Evolutionary conservation across 2,888 invertebrate species (phyloP), one percentile per base, ranked within the genome.

Genomic region (Acheta domesticus): DNA sequence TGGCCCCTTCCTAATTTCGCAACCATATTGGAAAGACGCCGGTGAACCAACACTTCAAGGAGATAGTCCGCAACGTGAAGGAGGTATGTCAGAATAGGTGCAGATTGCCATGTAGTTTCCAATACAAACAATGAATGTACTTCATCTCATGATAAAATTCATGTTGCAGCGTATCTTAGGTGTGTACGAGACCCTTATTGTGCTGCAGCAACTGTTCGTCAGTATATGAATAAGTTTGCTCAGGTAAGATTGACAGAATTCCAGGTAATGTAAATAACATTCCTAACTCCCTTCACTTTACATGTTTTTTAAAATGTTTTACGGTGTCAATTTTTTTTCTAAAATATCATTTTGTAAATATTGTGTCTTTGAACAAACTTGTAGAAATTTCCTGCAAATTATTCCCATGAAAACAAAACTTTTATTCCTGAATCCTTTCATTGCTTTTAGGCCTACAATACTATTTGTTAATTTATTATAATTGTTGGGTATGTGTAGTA

Each of bases 171-270:
- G 1, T 94, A 91, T 86, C 83, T 89, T 14, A 90, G 90, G 84
- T 96, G 96, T 85, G 91, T 92, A 14, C 92, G 89, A 81, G 93
- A 96, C 85, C 92, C 93, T 0, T 91, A 89, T 84, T 96, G 96
- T 85, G 93, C 95, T 1, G 94, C 94, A 19, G 86, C 88, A 73
- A 87, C 93, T 4, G 93, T 96, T n/a, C 92, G 93, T 86, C 92
- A 91, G 74, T 96, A 96, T 87, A 95, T 96, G 95, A 86, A 86
- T 49, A 93, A 90, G 87, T 95, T 91, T 86, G 92, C 91, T 82
- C 90, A 92, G 90, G 93, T 93, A 79, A 83, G 82, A 75, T 21
- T 8, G 36, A 36, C 36, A 8, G 23, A 23, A 23, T 3, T 23
- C 2, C 23, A 23, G 23, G 74, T n/a, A 74, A n/a, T 74, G 4